A percentile compares a stretch with the other conserved stretches of the same genome.
phyloP scores from a whole-genome alignment of 2,888 invertebrate genomes.

The Drosophila lutescens region DNA sequence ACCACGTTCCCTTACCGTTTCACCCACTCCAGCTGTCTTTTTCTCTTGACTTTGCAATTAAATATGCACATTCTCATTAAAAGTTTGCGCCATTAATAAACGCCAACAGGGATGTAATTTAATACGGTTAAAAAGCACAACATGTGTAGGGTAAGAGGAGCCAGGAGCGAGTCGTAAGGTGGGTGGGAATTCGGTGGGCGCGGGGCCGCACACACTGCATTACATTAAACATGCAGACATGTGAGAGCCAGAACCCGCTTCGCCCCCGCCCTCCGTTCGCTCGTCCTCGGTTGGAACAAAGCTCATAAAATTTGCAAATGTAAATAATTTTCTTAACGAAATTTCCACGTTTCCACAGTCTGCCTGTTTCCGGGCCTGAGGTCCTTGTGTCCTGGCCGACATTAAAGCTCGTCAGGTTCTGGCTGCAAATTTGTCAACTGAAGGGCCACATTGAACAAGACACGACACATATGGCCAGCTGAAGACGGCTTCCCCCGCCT shows the following conservation, averaged over 20 bases:
- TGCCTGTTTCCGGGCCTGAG: constrained; percentile 10
- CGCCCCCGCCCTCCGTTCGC: not conserved
- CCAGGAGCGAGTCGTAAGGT: not conserved
- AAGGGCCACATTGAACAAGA: constrained; percentile 47
- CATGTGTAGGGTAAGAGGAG: constrained; percentile 64
- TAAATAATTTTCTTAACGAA: constrained; percentile 79
- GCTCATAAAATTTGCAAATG: constrained; percentile 78
- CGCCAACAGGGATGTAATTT: constrained; percentile 79
- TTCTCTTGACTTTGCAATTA: constrained; percentile 75
- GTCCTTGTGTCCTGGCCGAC: constrained; percentile 48
- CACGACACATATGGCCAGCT: constrained; percentile 67
- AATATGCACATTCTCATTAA: constrained; percentile 79
- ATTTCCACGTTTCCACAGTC: constrained; percentile 61
- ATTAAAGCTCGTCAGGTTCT: constrained; percentile 64
- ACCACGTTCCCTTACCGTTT: constrained; percentile 11
- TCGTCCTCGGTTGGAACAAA: constrained; percentile 52
- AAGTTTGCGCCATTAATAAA: constrained; percentile 80
- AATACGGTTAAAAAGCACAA: constrained; percentile 78
- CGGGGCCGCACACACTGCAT: constrained; percentile 43
- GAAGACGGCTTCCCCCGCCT: constrained; percentile 14
- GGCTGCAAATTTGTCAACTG: constrained; percentile 73
- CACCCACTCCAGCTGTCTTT: constrained; percentile 36
- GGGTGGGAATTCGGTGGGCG: constrained; percentile 9
- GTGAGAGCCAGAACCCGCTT: constrained; percentile 56
- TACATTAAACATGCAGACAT: constrained; percentile 74